Conservation (phyloP, 1,140 invertebrate species). For the Drosophila nebulosa region DNA sequence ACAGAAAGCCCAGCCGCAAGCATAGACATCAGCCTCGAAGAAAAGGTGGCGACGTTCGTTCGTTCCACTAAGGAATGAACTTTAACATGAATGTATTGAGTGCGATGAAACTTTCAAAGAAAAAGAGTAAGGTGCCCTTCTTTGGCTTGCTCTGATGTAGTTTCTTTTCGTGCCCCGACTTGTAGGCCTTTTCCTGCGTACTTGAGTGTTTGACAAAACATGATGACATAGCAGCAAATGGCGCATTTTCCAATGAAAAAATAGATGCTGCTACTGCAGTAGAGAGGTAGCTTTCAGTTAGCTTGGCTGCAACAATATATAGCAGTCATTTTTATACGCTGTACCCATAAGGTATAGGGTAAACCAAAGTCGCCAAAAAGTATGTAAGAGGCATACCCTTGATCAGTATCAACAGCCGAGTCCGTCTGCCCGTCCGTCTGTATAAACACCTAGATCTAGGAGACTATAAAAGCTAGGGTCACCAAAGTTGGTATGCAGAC, state of each 20-base stretch:
- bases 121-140: constrained; percentile 4
- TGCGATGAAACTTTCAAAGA: constrained; percentile 1
- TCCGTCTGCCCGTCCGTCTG: too few relatives aligned
- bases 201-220: constrained; percentile 23
- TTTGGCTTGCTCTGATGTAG: constrained; percentile 17
- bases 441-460: too few relatives aligned
- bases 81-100: background rate
- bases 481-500: too few relatives aligned
- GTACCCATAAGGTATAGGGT: too few relatives aligned
- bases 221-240: constrained; percentile 24
- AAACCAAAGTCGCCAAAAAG: too few relatives aligned
- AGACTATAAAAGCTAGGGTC: too few relatives aligned
- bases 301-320: background rate
- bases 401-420: too few relatives aligned
- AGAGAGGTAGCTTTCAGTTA: background rate
- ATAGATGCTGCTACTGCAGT: background rate
- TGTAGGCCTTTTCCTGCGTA: constrained; percentile 31
- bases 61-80: background rate
- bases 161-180: constrained; percentile 14
- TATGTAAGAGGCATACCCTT: too few relatives aligned
- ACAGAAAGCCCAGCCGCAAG: constrained; percentile 20
- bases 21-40: background rate
- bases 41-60: background rate
- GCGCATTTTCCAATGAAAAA: background rate
- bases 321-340: background rate